Percentiles rank a stretch among this genome's conserved stretches.
These are phyloP conservation scores for Drosophila biarmipes DNA, from an alignment of 1,140 invertebrate species.

Conservation along the genomic window DNA sequence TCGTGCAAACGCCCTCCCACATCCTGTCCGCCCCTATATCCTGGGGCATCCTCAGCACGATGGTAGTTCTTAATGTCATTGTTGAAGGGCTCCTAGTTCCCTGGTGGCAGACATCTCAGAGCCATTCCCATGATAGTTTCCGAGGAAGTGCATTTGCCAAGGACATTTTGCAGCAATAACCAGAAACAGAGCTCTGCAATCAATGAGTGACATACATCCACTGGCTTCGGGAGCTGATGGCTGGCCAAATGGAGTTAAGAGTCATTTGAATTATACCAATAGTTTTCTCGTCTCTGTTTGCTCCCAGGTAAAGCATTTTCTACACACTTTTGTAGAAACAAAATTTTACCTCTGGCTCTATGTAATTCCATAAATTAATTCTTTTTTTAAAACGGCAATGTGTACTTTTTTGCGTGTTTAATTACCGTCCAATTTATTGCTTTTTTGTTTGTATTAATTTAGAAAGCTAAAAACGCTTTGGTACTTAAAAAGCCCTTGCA, in stretches of 20 bases:
- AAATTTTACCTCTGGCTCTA: not conserved
- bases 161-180: slow-evolving; percentile 57
- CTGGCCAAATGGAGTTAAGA: not conserved
- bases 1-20: slow-evolving; percentile 16
- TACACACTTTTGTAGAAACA: not conserved
- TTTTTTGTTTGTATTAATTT: not conserved
- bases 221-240: slow-evolving; percentile 1
- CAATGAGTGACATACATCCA: slow-evolving; percentile 4
- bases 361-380: not conserved
- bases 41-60: slow-evolving; percentile 21
- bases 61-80: slow-evolving; percentile 59
- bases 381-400: not conserved
- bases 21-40: slow-evolving; percentile 27
- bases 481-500: slow-evolving; percentile 20
- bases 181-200: slow-evolving; percentile 36
- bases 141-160: slow-evolving; percentile 46
- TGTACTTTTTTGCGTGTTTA: not conserved
- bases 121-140: slow-evolving; percentile 16
- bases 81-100: slow-evolving; percentile 35
- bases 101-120: slow-evolving; percentile 15
- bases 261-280: not conserved
- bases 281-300: not conserved
- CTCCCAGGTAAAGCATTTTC: not conserved
- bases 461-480: not conserved
- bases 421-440: not conserved